Evolutionary conservation across 30 jellyfish, hydroid and myxozoan species (phyloP).

Genomic region (Turritopsis rubra): DNA sequence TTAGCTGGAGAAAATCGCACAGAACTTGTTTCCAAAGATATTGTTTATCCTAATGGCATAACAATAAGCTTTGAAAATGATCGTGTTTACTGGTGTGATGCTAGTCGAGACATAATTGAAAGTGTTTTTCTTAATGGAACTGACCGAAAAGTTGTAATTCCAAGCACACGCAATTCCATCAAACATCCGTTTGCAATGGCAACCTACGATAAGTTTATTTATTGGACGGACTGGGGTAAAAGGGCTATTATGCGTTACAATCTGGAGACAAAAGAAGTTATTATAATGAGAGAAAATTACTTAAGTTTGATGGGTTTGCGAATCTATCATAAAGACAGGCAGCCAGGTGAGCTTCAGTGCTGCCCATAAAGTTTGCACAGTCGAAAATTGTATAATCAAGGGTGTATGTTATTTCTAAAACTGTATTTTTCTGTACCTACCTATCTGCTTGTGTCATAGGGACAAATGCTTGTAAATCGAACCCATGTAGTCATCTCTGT

Average conservation of each 20-base stretch:
- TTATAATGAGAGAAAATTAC: slow-evolving; percentile 36
- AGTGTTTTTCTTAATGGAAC: slow-evolving; percentile 36
- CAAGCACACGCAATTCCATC: neutral
- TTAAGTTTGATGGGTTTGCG: slow-evolving; percentile 85
- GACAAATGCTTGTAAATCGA: slow-evolving; percentile 55
- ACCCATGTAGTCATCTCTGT: slow-evolving; percentile 84
- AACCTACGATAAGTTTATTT: slow-evolving; percentile 21
- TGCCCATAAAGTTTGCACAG: no score
- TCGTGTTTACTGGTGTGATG: slow-evolving; percentile 90
- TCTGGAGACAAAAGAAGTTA: slow-evolving; percentile 25
- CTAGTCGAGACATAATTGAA: slow-evolving; percentile 60
- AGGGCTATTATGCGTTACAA: slow-evolving; percentile 41
- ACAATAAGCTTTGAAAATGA: slow-evolving; percentile 51
- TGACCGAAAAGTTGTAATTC: slow-evolving; percentile 31
- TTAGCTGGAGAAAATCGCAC: slow-evolving; percentile 70
- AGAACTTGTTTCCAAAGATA: slow-evolving; percentile 29
- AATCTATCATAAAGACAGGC: slow-evolving; percentile 61
- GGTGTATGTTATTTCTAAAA: no score
- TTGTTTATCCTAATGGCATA: slow-evolving; percentile 85
- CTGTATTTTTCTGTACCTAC: no score
- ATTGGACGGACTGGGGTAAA: slow-evolving; percentile 95
- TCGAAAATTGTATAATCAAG: neutral
- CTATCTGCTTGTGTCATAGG: neutral
- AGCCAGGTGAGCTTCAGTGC: slow-evolving; percentile 43
- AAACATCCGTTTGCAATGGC: slow-evolving; percentile 87